These are phyloP conservation scores for Anastrepha ludens DNA, from an alignment of 1,140 invertebrate species.

Conservation along the genomic window DNA sequence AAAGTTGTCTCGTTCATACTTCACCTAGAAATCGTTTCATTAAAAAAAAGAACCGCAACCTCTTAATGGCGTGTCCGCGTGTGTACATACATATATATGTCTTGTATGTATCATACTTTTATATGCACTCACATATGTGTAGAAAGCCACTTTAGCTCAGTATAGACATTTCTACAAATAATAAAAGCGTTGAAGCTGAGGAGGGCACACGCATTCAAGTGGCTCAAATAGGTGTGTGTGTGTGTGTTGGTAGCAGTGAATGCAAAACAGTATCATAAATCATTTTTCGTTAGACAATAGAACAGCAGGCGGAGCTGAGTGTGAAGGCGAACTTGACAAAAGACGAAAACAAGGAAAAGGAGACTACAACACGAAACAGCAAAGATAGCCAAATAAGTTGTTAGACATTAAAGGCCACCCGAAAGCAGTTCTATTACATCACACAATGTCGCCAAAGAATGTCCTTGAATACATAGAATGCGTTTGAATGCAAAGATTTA, in stretches of 20 bases:
- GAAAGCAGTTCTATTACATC: background rate
- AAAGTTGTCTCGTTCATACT: too few relatives aligned
- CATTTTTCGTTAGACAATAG: slow-evolving; percentile 45
- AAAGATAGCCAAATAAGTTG: background rate
- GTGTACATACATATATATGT: too few relatives aligned
- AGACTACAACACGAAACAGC: background rate
- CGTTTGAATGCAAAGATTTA: background rate
- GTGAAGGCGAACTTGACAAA: slow-evolving; percentile 35
- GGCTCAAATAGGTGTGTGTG: background rate
- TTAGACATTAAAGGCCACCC: background rate
- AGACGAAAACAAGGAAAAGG: background rate
- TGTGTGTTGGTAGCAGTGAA: background rate
- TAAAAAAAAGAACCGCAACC: too few relatives aligned
- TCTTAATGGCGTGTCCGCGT: too few relatives aligned
- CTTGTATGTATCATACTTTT: too few relatives aligned
- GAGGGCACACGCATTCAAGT: background rate
- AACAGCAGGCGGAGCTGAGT: background rate
- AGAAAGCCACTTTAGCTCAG: too few relatives aligned
- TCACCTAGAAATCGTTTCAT: too few relatives aligned
- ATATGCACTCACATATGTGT: too few relatives aligned
- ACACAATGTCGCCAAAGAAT: background rate
- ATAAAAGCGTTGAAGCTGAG: background rate
- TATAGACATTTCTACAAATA: too few relatives aligned
- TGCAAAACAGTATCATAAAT: slow-evolving; percentile 31
- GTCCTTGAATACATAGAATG: slow-evolving; percentile 31